Evolutionary conservation across 2,888 invertebrate species (phyloP), one percentile per base, ranked within the genome.

Genomic region (Lissocephala sabroskyi): DNA sequence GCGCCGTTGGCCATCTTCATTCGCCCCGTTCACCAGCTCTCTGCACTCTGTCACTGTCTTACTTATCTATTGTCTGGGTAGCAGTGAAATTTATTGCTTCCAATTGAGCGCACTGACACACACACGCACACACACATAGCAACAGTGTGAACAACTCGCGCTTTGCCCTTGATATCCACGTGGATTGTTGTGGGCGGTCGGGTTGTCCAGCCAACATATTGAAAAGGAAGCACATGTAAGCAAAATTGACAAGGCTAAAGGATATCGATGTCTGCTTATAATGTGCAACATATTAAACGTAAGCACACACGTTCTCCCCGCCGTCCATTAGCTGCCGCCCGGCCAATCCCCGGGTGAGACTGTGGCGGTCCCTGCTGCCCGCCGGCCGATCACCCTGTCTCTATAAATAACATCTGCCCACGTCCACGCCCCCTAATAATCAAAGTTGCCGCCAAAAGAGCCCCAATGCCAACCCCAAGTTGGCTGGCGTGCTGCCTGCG

Each of bases 221-320:
- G 74, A 65, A 76, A 71, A 71, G 67, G 62, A 68, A 71, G 75
- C 77, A 70, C 67, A 80, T 79, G 71, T 79, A 77, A 79, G 70
- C 71, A 75, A 74, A 76, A 79, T 75, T 78, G 80, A 77, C 75
- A 80, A 66, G 75, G 68, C 80, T 68, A 79, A 80, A 79, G 74
- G 77, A 76, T 79, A 80, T 81, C 75, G 81, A 80, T 81, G 76
- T 76, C 75, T 77, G 79, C 68, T 75, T 74, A 79, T 79, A 79
- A 79, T 79, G 79, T 79, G 78, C 79, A 71, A 81, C 77, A 80
- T 79, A 81, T 80, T 79, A 79, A 75, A 77, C 76, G 73, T 73
- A 73, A 74, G 65, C 73, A 65, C 73, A 80, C 70, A 46, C 65
- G 63, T 50, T 35, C 14, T 9, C n/a, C n/a, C n/a, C n/a, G n/a